Conservation (phyloP, 2,888 invertebrate genomes). For the Acleris cristana region DNA sequence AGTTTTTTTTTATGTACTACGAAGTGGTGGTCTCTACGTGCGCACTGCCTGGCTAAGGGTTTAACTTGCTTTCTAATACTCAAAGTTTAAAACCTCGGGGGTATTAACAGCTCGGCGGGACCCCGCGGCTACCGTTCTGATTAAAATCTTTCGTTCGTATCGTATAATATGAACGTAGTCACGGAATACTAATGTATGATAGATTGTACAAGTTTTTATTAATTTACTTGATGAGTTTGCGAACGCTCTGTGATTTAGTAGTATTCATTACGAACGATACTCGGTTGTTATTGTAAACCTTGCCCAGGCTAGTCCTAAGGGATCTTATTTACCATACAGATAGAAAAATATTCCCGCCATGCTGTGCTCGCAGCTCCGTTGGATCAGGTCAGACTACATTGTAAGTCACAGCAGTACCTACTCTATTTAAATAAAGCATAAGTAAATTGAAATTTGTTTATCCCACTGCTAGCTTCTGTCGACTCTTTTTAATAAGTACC, state of each 20-base stretch:
- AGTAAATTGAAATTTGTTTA: neutral
- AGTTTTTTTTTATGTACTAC: no score
- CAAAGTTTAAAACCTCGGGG: constrained; percentile 15
- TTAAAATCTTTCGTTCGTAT: constrained; percentile 81
- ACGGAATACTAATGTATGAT: constrained; percentile 76
- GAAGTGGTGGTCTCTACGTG: no score
- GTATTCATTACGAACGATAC: constrained; percentile 66
- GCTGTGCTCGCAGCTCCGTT: neutral
- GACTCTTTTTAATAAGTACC: neutral
- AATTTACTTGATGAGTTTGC: constrained; percentile 76
- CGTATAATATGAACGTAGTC: constrained; percentile 73
- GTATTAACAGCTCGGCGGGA: constrained; percentile 30
- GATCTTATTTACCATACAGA: constrained; percentile 58
- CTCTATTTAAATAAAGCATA: constrained; percentile 1
- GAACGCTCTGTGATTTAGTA: constrained; percentile 73
- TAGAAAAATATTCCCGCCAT: constrained; percentile 47
- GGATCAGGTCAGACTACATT: neutral
- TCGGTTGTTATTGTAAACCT: constrained; percentile 49
- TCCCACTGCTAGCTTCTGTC: neutral
- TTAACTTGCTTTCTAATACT: constrained; percentile 51
- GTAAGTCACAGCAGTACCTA: neutral
- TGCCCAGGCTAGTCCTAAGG: constrained; percentile 47
- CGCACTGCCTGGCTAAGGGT: no score
- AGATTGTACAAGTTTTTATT: constrained; percentile 80
- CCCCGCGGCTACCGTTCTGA: constrained; percentile 66